Conservation (phyloP, 2,797 vertebrate genomes). For the Tokudaia muenninki region DNA sequence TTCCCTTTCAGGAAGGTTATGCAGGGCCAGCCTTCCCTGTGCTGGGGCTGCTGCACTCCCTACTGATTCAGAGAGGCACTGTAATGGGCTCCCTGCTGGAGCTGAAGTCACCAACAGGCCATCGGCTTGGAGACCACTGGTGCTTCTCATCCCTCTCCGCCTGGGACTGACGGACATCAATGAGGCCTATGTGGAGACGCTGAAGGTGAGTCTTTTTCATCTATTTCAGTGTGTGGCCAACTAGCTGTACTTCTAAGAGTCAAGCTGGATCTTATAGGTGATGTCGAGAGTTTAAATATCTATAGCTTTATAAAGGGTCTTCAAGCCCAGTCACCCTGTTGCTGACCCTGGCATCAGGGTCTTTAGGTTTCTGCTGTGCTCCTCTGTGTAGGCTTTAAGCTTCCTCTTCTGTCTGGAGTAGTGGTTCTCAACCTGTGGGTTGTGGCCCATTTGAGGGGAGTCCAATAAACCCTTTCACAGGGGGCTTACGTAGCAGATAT, state of each 20-base stretch:
- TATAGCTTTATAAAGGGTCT: background rate
- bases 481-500: background rate
- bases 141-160: constrained; percentile 97
- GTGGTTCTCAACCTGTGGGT: background rate
- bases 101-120: constrained; percentile 88
- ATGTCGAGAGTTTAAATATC: background rate
- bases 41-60: constrained; percentile 87
- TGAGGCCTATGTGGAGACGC: constrained; percentile 97
- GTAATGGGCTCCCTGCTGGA: constrained; percentile 92
- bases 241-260: background rate
- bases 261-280: background rate
- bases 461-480: background rate
- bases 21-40: constrained; percentile 90
- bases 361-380: background rate
- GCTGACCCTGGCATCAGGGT: background rate
- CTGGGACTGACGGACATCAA: constrained; percentile 98
- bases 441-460: background rate
- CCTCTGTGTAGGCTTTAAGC: background rate
- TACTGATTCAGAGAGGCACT: constrained; percentile 85
- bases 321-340: background rate
- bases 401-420: background rate
- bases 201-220: constrained; percentile 91
- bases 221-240: background rate
- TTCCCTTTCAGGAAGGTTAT: constrained; percentile 91
- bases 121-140: constrained; percentile 94